A percentile compares a stretch with the other conserved stretches of the same genome.
Evolutionary conservation across 2,888 invertebrate genomes (phyloP).

Genomic region (Tridacna crocea): DNA sequence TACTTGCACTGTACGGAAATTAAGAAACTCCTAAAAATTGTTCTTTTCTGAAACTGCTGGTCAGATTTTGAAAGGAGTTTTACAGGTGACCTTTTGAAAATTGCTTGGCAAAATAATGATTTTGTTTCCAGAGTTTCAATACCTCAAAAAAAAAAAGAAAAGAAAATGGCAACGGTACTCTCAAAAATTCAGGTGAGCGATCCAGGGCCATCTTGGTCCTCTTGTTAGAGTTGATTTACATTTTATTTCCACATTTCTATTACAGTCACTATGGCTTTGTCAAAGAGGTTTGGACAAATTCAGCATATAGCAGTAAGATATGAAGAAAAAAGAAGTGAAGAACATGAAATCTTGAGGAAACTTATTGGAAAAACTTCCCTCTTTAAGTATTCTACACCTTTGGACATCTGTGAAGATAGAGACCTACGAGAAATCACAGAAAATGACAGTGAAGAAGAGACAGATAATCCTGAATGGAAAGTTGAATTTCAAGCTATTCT

Average conservation of each 20-base stretch:
- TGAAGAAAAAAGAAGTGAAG: slow-evolving; percentile 9
- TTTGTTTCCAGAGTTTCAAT: too few species aligned
- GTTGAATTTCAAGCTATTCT: slow-evolving; percentile 13
- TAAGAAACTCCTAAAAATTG: too few species aligned
- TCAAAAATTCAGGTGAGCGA: not conserved
- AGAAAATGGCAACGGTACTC: too few species aligned
- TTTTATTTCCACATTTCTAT: too few species aligned
- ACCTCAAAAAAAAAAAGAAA: too few species aligned
- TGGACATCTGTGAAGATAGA: not conserved
- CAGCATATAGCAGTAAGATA: not conserved
- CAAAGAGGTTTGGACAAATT: slow-evolving; percentile 26
- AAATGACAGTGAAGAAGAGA: slow-evolving; percentile 16
- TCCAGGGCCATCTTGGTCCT: not conserved
- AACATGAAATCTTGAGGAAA: slow-evolving; percentile 15
- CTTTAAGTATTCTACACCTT: not conserved
- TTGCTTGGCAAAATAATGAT: too few species aligned
- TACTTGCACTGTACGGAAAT: too few species aligned
- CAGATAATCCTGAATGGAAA: slow-evolving; percentile 17
- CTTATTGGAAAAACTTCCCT: not conserved
- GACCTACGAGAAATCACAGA: not conserved
- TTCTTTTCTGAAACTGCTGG: too few species aligned
- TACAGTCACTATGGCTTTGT: slow-evolving; percentile 12
- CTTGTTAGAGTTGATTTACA: not conserved
- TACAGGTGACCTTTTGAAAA: too few species aligned
- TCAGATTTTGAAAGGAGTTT: too few species aligned